A percentile compares a stretch with the other conserved stretches of the same genome.
Conservation (phyloP, 2,797 vertebrate species). For the Neoniphon sammara region DNA sequence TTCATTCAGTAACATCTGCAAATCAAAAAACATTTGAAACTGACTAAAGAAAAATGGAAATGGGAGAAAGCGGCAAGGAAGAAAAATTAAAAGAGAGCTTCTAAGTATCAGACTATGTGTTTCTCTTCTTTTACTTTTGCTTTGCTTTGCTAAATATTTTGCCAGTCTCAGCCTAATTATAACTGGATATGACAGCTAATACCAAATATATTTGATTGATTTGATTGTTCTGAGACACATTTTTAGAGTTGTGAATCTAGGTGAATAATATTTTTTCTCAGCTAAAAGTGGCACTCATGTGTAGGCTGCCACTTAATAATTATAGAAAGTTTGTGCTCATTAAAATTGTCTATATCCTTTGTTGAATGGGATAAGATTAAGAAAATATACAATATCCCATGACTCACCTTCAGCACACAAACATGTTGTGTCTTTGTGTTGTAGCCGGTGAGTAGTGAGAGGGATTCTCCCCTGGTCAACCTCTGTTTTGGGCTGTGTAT, state of each 20-base stretch:
- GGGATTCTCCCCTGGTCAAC: slow-evolving; percentile 89
- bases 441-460: slow-evolving; percentile 88
- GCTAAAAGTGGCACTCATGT: neutral
- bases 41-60: neutral
- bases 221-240: too few relatives aligned
- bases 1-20: neutral
- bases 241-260: too few relatives aligned
- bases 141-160: neutral
- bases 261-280: too few relatives aligned
- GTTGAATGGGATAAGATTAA: neutral
- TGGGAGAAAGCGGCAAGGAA: too few relatives aligned
- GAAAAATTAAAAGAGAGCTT: neutral
- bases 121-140: too few relatives aligned
- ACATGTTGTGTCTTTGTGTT: slow-evolving; percentile 35
- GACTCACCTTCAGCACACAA: neutral
- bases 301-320: neutral
- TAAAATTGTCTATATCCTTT: neutral
- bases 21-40: neutral
- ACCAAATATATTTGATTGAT: neutral
- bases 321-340: neutral
- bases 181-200: neutral
- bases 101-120: neutral
- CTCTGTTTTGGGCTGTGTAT: slow-evolving; percentile 92
- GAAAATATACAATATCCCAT: neutral
- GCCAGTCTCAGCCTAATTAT: neutral